Evolutionary conservation across 2,113 vertebrate genomes (phyloP).

Genomic region (Solea solea): DNA sequence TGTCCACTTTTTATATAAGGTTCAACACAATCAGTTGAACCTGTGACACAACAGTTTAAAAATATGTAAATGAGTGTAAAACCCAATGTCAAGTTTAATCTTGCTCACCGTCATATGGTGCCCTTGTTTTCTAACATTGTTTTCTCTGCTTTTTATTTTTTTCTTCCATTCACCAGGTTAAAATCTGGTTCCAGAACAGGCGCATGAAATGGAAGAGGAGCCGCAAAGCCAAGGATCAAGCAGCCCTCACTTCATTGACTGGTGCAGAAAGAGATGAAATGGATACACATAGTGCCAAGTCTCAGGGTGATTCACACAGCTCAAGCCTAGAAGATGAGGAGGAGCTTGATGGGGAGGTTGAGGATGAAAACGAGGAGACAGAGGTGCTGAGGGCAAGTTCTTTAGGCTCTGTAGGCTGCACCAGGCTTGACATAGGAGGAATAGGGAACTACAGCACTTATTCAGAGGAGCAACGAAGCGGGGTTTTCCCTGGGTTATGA

Average conservation of each 20-base stretch:
- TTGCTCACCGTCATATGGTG: background rate
- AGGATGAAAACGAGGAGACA: conserved; percentile 55
- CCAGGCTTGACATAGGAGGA: conserved; percentile 51
- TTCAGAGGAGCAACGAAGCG: conserved; percentile 75
- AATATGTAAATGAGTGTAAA: background rate
- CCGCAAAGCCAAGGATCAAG: conserved; percentile 83
- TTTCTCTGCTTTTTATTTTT: background rate
- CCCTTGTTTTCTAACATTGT: too few relatives aligned
- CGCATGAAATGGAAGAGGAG: conserved; percentile 88
- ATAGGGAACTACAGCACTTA: conserved; percentile 77
- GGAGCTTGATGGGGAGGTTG: conserved; percentile 60
- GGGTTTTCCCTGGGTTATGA: conserved; percentile 71
- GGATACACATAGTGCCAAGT: conserved; percentile 43
- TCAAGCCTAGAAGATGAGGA: conserved; percentile 66
- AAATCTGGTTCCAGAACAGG: conserved; percentile 89
- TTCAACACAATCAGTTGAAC: too few relatives aligned
- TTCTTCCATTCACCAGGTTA: conserved; percentile 74
- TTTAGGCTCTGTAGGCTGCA: conserved; percentile 63
- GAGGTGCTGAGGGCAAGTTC: conserved; percentile 40
- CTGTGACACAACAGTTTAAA: background rate
- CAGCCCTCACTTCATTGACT: conserved; percentile 7
- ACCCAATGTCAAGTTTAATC: background rate
- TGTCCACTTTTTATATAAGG: too few relatives aligned
- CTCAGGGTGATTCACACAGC: conserved; percentile 61
- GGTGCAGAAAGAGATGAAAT: conserved; percentile 34